phyloP scores from a whole-genome alignment of 2,113 vertebrate species.

The Zingel zingel region DNA sequence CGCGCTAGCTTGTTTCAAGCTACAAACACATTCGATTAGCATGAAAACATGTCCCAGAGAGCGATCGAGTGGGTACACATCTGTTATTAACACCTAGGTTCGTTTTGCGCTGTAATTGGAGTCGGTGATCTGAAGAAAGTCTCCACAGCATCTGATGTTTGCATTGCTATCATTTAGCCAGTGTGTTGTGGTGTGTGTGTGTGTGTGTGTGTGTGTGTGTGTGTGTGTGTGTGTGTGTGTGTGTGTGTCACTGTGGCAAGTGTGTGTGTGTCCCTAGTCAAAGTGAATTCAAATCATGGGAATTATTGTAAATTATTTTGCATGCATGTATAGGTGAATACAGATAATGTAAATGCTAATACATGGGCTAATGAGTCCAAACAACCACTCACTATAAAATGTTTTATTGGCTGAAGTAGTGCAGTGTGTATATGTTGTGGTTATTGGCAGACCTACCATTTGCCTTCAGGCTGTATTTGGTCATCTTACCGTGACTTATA shows the following conservation, averaged over 20 bases:
- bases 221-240: too few relatives aligned
- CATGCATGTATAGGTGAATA: slow-evolving; percentile 17
- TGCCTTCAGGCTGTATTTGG: background rate
- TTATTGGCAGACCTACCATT: background rate
- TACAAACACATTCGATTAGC: too few relatives aligned
- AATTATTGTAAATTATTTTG: slow-evolving; percentile 21
- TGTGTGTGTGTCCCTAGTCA: background rate
- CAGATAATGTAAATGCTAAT: background rate
- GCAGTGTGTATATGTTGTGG: background rate
- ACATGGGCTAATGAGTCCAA: slow-evolving; percentile 10
- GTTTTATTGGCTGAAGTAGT: background rate
- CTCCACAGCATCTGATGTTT: background rate
- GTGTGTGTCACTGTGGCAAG: too few relatives aligned
- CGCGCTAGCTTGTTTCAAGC: too few relatives aligned
- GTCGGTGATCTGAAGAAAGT: background rate
- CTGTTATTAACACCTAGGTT: too few relatives aligned
- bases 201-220: too few relatives aligned
- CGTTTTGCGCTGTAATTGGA: background rate
- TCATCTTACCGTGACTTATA: background rate
- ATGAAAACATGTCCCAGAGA: too few relatives aligned
- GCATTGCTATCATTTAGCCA: background rate
- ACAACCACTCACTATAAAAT: background rate
- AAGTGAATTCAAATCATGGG: slow-evolving; percentile 13
- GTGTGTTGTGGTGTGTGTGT: too few relatives aligned
- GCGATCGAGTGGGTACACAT: too few relatives aligned